Evolutionary conservation across 2,888 invertebrate species (phyloP).

Genomic region (Polydesmus complanatus): DNA sequence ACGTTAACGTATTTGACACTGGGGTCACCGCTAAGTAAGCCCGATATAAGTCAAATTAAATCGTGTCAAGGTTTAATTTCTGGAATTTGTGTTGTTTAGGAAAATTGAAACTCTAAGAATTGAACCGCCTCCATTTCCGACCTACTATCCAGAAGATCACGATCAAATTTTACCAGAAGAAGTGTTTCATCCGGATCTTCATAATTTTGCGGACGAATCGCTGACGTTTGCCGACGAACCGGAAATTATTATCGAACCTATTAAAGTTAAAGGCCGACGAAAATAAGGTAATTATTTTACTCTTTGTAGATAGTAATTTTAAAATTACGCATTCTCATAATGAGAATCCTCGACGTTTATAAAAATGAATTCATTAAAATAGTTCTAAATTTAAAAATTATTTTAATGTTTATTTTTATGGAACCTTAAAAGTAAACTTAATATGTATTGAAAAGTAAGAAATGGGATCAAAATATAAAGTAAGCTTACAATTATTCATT

Average conservation of each 20-base stretch:
- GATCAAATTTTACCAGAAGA: slow-evolving; percentile 50
- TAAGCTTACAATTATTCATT: too few species aligned
- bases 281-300: too few species aligned
- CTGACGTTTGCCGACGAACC: slow-evolving; percentile 45
- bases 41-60: neutral
- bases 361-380: too few species aligned
- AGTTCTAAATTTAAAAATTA: too few species aligned
- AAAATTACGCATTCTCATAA: too few species aligned
- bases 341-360: too few species aligned
- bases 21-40: slow-evolving; percentile 45
- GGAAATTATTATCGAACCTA: neutral
- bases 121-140: slow-evolving; percentile 61
- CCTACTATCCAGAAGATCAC: slow-evolving; percentile 46
- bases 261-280: neutral
- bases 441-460: too few species aligned
- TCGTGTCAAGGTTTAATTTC: neutral
- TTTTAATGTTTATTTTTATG: too few species aligned
- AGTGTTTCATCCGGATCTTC: slow-evolving; percentile 58
- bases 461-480: too few species aligned
- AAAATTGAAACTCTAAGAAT: too few species aligned
- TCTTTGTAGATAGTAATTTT: too few species aligned
- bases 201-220: slow-evolving; percentile 55
- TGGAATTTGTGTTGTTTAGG: slow-evolving; percentile 17
- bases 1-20: slow-evolving; percentile 71
- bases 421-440: too few species aligned